Evolutionary conservation across 2,797 vertebrate species (phyloP), one percentile per base, ranked within the genome.

Genomic region (Lacerta bilineata): DNA sequence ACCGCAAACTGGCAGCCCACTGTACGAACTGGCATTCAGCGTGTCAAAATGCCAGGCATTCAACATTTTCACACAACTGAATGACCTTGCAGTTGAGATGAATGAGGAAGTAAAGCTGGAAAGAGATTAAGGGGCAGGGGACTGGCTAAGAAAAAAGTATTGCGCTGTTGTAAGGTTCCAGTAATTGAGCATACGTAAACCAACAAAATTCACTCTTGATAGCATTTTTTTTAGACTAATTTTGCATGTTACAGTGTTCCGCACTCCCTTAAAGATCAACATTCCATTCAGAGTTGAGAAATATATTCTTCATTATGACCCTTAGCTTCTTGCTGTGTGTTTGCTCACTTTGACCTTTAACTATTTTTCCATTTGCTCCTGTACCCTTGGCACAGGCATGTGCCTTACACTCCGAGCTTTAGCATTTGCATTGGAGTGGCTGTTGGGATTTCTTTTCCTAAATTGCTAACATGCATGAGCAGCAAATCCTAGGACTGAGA

Each of bases 311-410:
- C 80, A 68, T 18, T 33, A 50, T 27, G 41, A 78, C 39, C 59
- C 69, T 75, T 43, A 39, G 18, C 69, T 46, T 6, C 17, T 18
- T 17, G 6, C 20, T 82, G 20, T 3, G 27, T 81, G 29, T 46
- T 43, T 81, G 64, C 36, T 87, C 27, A 87, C 68, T 27, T 20
- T 43, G 79, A 64, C n/a, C 76, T 78, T 64, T 46, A 64, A 68
- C 23, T 8, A 74, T 76, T 64, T 76, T 64, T 83, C 20, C 66
- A 23, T 75, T 72, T 68, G 80, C 59, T n/a, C 23, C 43, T 50
- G 4, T 64, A 29, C 55, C 33, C 36, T 43, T 83, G 13, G 7
- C 8, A 36, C 61, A 20, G 64, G 9, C 25, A 11, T 15, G 43
- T 55, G 46, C 64, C n/a, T 50, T 72, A 71, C 27, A 59, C 8